phyloP scores from a whole-genome alignment of 1,140 invertebrate species.

The Zophobas morio region DNA sequence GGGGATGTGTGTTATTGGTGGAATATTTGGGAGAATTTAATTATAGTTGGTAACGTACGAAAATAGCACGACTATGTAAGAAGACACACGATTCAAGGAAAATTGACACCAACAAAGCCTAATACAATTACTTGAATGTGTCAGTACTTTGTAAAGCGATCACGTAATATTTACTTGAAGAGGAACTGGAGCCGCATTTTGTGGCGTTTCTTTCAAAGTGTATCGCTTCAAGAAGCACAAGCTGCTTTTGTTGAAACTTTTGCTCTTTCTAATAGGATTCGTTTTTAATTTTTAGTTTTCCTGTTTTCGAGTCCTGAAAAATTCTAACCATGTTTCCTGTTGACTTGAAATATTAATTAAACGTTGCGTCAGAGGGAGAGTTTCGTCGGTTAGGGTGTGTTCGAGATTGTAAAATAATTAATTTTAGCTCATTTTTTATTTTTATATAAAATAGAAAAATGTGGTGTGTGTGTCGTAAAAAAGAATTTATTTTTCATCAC shows the following conservation, averaged over 20 bases:
- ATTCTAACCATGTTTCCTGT: neutral
- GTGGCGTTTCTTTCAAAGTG: conserved; percentile 37
- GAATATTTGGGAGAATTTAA: conserved; percentile 5
- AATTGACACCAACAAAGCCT: conserved; percentile 48
- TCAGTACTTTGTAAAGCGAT: conserved; percentile 41
- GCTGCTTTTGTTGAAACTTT: conserved; percentile 42
- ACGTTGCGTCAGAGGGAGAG: neutral
- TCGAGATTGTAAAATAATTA: conserved; percentile 37
- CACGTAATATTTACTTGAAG: conserved; percentile 47
- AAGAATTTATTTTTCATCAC: conserved; percentile 51
- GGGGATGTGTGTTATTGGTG: conserved; percentile 6
- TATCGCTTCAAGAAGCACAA: conserved; percentile 36
- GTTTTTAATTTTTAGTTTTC: conserved; percentile 15
- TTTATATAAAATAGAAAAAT: conserved; percentile 45
- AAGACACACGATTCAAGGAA: conserved; percentile 33
- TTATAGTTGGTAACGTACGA: conserved; percentile 7
- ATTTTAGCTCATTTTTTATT: conserved; percentile 41
- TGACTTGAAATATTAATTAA: conserved; percentile 39
- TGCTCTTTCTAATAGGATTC: conserved; percentile 26
- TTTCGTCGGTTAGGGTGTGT: neutral
- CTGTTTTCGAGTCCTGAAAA: neutral
- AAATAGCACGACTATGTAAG: conserved; percentile 15
- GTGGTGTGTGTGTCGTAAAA: conserved; percentile 40
- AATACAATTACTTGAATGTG: conserved; percentile 44
- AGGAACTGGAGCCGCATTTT: conserved; percentile 34